A percentile compares a stretch with the other conserved stretches of the same genome.
These are phyloP conservation scores for Pocillopora grandis DNA, from an alignment of 92 coral and sea anemone genomes.

Conservation along the genomic window DNA sequence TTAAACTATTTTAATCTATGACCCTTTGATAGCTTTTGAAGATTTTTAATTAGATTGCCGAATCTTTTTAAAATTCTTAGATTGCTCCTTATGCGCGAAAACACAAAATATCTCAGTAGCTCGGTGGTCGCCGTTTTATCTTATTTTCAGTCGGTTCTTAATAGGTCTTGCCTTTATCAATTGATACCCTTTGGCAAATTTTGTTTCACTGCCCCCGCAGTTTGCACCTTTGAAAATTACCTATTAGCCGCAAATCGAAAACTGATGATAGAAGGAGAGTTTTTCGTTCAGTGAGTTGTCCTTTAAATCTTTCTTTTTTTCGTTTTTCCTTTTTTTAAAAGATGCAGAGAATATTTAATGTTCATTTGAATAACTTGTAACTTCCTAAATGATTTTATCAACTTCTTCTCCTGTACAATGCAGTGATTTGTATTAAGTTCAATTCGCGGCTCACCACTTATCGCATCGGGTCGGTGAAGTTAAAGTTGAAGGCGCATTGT, in stretches of 20 bases:
- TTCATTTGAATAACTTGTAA: too few species aligned
- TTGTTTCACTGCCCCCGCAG: background rate
- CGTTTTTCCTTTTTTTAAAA: too few species aligned
- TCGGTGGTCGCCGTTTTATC: too few species aligned
- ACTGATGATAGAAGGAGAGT: background rate
- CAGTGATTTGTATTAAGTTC: background rate
- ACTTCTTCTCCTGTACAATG: background rate
- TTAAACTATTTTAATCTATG: slow-evolving; percentile 19
- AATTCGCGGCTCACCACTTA: background rate
- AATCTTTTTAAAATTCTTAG: background rate
- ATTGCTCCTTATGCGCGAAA: background rate
- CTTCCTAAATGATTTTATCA: too few species aligned
- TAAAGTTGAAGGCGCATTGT: slow-evolving; percentile 2
- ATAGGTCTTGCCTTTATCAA: too few species aligned
- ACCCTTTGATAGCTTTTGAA: background rate
- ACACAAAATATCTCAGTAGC: background rate
- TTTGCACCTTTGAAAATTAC: background rate
- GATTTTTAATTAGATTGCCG: slow-evolving; percentile 14
- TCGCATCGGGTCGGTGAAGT: background rate
- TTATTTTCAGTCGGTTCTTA: too few species aligned
- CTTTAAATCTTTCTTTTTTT: too few species aligned
- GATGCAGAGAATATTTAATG: too few species aligned
- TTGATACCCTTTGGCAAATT: background rate
- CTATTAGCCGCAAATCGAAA: slow-evolving; percentile 6
- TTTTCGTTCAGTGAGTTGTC: background rate